Conservation (phyloP, 2,888 invertebrate genomes). For the Xestia ashworthii region DNA sequence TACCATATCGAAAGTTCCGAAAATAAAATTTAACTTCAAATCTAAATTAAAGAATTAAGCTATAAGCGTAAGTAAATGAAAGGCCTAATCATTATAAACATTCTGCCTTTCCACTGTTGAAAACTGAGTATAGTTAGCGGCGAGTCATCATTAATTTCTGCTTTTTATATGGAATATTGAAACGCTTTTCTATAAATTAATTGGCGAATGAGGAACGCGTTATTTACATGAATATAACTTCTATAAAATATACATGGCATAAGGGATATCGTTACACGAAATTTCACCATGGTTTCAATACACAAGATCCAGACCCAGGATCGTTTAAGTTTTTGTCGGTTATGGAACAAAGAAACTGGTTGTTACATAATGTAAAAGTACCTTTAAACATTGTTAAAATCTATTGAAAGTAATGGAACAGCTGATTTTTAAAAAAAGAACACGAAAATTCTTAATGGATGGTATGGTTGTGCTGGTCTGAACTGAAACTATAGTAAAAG, state of each 20-base stretch:
- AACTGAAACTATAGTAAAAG: not conserved
- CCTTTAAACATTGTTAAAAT: not conserved
- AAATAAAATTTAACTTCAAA: constrained; percentile 22
- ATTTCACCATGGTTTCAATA: not conserved
- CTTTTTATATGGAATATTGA: constrained; percentile 44
- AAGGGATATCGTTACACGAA: not conserved
- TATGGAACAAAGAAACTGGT: too few relatives aligned
- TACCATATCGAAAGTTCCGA: not conserved
- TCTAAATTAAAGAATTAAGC: not conserved
- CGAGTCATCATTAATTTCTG: constrained; percentile 28
- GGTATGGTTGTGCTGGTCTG: not conserved
- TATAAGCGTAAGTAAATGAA: constrained; percentile 14
- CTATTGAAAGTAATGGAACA: not conserved
- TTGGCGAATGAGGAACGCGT: constrained; percentile 17
- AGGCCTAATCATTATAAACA: constrained; percentile 31
- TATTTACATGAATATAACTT: constrained; percentile 58
- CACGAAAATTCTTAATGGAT: too few relatives aligned
- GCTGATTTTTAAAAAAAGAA: too few relatives aligned
- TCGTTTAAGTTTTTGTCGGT: too few relatives aligned
- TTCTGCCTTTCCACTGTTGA: constrained; percentile 26
- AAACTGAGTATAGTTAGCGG: constrained; percentile 20
- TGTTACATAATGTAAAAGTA: not conserved
- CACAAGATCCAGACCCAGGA: not conserved
- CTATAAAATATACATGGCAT: constrained; percentile 1
- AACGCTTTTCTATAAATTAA: constrained; percentile 26